Evolutionary conservation across 2,888 invertebrate genomes (phyloP), one percentile per base, ranked within the genome.

Genomic region (Cataglyphis altisquamis): DNA sequence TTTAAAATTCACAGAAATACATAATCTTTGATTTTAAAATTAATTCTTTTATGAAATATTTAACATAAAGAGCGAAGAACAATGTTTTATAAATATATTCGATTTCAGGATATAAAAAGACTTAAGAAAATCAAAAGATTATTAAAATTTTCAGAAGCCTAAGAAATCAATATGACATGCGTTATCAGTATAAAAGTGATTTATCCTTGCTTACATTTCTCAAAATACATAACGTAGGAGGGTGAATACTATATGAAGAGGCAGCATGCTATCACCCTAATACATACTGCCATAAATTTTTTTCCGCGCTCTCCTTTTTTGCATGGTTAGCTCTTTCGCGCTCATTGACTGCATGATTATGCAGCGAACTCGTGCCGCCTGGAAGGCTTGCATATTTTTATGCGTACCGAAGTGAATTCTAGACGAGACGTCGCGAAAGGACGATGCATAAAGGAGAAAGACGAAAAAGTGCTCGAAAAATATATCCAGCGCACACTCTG

Each of bases 311-410:
- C 88, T 90, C 85, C 90, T 91, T 90, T 90, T 85, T 89, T 92
- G 93, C 92, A 91, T 93, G 93, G 92, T 91, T 92, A 91, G 89
- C 89, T 93, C 86, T 88, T 91, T 91, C 88, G 91, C 91, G 92
- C 91, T 92, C 93, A 93, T 92, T 91, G 93, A 93, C 92, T 91
- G 90, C 91, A 90, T 92, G 92, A 93, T 93, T 93, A 93, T 92
- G 92, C 92, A 92, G 86, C 86, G 87, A 89, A 87, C 86, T 88
- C 87, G 84, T 86, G 84, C 83, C 88, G 86, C 87, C 84, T 88
- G 85, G 87, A 86, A 88, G 85, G 84, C 86, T 88, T 86, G 90
- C 91, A 92, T 91, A 92, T 91, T 92, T 92, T 92, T 90, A 88
- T 87, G 86, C 84, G 77, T 83, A 45, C 84, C 86, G 67, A 39